Conservation (phyloP, 2,797 vertebrate species). For the Psittacula echo region DNA sequence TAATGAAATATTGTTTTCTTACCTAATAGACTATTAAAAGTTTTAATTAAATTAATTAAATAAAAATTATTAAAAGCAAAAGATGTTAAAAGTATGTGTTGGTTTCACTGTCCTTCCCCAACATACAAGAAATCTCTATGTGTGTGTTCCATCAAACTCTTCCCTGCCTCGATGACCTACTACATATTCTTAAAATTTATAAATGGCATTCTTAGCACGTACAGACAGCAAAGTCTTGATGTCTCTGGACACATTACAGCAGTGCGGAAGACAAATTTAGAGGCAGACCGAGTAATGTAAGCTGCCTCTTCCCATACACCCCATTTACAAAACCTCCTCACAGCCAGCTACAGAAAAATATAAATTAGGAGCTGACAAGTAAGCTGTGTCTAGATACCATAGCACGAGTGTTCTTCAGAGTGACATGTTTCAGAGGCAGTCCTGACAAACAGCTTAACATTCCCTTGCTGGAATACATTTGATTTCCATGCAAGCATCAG, state of each 20-base stretch:
- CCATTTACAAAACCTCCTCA: background rate
- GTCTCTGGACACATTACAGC: background rate
- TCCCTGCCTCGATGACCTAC: background rate
- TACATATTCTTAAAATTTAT: background rate
- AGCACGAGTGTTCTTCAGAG: background rate
- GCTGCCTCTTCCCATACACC: background rate
- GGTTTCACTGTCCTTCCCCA: background rate
- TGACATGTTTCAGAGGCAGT: background rate
- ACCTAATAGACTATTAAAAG: background rate
- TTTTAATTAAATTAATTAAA: background rate
- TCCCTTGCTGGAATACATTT: background rate
- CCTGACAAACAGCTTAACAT: background rate
- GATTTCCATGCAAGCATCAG: background rate
- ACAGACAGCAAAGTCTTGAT: background rate
- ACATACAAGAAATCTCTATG: background rate
- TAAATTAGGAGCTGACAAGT: background rate
- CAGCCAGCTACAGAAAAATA: background rate
- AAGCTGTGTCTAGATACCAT: background rate
- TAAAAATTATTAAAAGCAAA: background rate
- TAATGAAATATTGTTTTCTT: background rate
- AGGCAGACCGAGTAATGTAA: background rate
- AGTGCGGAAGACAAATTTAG: background rate
- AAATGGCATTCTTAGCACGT: background rate
- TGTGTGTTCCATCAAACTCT: background rate
- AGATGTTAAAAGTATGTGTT: background rate